Conservation (phyloP, 2,113 vertebrate genomes). For the Pterophyllum scalare region DNA sequence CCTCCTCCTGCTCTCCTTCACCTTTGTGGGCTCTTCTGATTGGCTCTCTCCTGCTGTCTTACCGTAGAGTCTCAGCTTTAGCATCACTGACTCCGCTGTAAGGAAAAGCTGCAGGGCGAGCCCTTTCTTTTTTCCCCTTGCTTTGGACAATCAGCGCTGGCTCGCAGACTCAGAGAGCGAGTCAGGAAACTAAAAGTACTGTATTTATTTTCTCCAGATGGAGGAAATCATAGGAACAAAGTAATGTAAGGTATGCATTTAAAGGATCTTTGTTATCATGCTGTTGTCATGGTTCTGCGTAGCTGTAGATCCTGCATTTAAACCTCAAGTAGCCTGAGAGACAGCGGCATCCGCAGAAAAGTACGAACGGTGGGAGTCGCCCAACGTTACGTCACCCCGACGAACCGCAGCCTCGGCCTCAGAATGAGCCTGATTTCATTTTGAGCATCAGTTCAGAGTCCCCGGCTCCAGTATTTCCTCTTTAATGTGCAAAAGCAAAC, state of each 20-base stretch:
- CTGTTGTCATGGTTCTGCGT: constrained; percentile 31
- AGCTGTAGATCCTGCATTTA: constrained; percentile 52
- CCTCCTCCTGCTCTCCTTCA: neutral
- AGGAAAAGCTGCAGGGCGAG: neutral
- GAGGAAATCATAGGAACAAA: constrained; percentile 34
- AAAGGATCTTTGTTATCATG: constrained; percentile 33
- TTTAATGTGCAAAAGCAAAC: neutral
- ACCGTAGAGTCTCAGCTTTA: constrained; percentile 21
- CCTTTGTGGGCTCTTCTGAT: constrained; percentile 52
- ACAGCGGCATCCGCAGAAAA: constrained; percentile 8
- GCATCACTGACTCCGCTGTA: constrained; percentile 1
- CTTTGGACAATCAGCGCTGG: constrained; percentile 71
- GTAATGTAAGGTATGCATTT: constrained; percentile 60
- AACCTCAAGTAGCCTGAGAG: constrained; percentile 63
- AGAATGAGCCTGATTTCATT: neutral
- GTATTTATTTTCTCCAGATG: constrained; percentile 57
- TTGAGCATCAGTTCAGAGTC: neutral
- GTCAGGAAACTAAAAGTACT: constrained; percentile 42
- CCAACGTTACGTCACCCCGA: too few relatives aligned
- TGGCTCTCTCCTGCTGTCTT: constrained; percentile 40
- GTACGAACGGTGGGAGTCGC: neutral
- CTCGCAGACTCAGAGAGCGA: constrained; percentile 14
- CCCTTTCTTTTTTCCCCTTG: constrained; percentile 15
- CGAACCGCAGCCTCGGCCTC: too few relatives aligned
- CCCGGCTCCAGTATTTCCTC: neutral